Evolutionary conservation across 1,140 invertebrate genomes (phyloP), one percentile per base, ranked within the genome.

Genomic region (Atta texana): DNA sequence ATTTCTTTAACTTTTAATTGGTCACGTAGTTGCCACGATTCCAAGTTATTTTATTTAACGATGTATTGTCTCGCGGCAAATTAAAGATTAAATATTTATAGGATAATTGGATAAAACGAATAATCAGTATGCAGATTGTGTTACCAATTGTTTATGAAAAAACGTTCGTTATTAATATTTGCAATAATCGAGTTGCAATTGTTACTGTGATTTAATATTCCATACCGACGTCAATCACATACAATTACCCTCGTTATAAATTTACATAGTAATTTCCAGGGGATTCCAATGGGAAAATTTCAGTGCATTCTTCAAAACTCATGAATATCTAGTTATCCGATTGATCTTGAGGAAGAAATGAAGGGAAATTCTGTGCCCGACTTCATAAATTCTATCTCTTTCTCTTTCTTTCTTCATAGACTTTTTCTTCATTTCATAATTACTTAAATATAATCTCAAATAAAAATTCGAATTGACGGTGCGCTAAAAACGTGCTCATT

Each of bases 301-400:
- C 51, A 84, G 59, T 84, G 24, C 69, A 61, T 84, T 84, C 80
- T 21, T 71, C 51, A 2, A 59, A 44, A 4, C 31, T 71, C 64
- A 57, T 82, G 80, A 84, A 84, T 84, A 74, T 74, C 69, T 24
- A 49, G 55, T 84, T 74, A 74, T 84, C 69, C 24, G 14, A 74
- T 74, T 82, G 80, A 84, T 61, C 18, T 39, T 21, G 18, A 1
- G 3, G 68, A 28, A 74, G 59, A 39, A 74, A 51, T 7, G 34
- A 61, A 57, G 28, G 7, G n/a, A 82, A 59, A 74, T 49, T 44
- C 39, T 44, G 53, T 39, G 28, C 8, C 8, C 31, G 16, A 10
- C 21, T 31, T 31, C 44, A 69, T 28, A 31, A 82, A 61, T 72
- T 74, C 24, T 16, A 16, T 59, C 44, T 34, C 63, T 69, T 28